Conservation (phyloP, 2,888 invertebrate species). For the Hymenopus coronatus region DNA sequence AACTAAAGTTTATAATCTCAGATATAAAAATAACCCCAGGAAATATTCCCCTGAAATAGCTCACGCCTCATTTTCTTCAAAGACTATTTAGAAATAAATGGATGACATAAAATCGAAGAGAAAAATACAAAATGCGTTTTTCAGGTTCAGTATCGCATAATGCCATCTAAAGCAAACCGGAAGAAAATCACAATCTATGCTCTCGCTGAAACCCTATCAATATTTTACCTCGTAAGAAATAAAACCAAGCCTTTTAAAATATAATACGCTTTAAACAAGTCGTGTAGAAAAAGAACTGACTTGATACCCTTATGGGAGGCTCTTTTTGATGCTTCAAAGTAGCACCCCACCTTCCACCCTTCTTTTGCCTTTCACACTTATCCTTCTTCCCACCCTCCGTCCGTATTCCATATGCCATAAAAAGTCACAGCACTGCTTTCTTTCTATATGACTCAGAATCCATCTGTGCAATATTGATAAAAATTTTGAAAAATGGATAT, state of each 20-base stretch:
- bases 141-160: background rate
- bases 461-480: constrained; percentile 36
- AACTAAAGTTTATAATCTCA: too few relatives aligned
- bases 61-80: too few relatives aligned
- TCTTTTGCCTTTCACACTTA: background rate
- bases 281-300: background rate
- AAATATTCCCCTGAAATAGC: too few relatives aligned
- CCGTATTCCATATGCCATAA: constrained; percentile 32
- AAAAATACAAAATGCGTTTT: too few relatives aligned
- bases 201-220: background rate
- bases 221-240: background rate
- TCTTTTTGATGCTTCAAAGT: background rate
- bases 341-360: background rate
- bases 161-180: background rate
- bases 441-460: constrained; percentile 35
- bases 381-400: constrained; percentile 2
- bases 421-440: constrained; percentile 27
- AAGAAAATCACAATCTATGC: background rate
- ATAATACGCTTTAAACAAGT: constrained; percentile 12
- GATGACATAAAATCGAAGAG: too few relatives aligned
- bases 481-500: constrained; percentile 36
- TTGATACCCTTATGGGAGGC: constrained; percentile 4
- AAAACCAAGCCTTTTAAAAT: background rate
- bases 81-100: too few relatives aligned
- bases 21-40: too few relatives aligned